Percentiles rank a stretch among this genome's conserved stretches.
Evolutionary conservation across 2,113 vertebrate genomes (phyloP).

Genomic region (Lathamus discolor): DNA sequence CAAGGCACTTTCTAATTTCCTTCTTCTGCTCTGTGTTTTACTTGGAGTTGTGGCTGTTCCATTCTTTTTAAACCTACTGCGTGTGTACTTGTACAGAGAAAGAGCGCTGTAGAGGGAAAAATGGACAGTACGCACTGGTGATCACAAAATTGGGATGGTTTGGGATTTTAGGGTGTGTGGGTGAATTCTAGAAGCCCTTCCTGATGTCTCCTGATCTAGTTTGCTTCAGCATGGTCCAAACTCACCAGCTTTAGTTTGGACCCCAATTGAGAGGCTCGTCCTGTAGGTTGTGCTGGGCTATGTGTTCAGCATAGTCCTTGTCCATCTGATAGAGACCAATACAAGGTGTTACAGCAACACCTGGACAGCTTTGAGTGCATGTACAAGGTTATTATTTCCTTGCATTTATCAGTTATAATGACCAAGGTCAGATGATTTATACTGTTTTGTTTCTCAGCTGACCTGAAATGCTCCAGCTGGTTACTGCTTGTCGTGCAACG

Average conservation of each 20-base stretch:
- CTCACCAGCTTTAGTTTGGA: not conserved
- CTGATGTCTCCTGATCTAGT: not conserved
- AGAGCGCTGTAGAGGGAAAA: not conserved
- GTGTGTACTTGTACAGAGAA: not conserved
- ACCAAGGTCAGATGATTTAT: not conserved
- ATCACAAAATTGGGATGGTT: not conserved
- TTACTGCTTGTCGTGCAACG: not conserved
- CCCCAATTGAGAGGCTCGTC: not conserved
- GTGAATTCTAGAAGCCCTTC: not conserved
- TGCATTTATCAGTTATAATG: not conserved
- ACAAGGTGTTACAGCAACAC: fast-evolving
- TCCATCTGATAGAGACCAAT: not conserved
- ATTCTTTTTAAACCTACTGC: not conserved
- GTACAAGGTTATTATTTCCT: not conserved
- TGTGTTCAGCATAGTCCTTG: not conserved
- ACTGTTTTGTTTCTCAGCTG: not conserved
- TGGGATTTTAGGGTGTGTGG: not conserved
- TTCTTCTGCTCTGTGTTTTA: slow-evolving; percentile 7
- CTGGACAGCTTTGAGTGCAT: not conserved
- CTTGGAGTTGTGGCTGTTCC: not conserved
- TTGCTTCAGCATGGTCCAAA: not conserved
- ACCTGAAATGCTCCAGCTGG: slow-evolving; percentile 5
- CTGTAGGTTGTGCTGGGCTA: not conserved
- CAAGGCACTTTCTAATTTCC: slow-evolving; percentile 36
- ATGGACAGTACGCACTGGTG: not conserved